These are phyloP conservation scores for Setophaga coronata DNA, from an alignment of 2,113 vertebrate species.

Conservation along the genomic window DNA sequence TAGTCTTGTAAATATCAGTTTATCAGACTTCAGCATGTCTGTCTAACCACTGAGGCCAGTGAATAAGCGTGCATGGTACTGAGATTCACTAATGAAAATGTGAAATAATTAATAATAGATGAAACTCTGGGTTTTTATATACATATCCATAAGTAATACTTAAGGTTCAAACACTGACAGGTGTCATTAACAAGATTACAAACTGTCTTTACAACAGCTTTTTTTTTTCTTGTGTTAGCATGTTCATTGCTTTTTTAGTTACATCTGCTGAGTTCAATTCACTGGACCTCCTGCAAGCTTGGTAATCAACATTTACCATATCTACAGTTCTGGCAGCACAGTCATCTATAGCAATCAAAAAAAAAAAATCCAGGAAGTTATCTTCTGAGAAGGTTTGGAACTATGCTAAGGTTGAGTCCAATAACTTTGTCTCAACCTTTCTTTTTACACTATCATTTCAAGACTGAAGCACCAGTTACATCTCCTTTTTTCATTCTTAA, in stretches of 20 bases:
- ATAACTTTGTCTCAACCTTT: neutral
- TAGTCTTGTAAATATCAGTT: neutral
- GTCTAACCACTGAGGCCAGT: neutral
- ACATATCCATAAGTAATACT: neutral
- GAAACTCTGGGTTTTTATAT: neutral
- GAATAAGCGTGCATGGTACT: neutral
- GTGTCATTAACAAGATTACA: neutral
- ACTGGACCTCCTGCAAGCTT: neutral
- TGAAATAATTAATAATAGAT: neutral
- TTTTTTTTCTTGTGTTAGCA: neutral
- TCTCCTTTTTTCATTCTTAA: neutral
- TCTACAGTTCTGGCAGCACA: neutral
- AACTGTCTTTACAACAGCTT: neutral
- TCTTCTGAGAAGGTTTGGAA: neutral
- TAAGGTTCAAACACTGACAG: neutral
- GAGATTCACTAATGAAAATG: neutral
- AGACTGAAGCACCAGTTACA: neutral
- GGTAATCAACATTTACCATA: neutral
- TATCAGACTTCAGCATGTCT: neutral
- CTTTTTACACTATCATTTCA: neutral
- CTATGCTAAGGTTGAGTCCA: neutral
- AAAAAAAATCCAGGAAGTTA: neutral
- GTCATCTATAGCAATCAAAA: neutral
- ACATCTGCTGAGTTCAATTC: neutral
- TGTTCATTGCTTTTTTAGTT: neutral